phyloP scores from a whole-genome alignment of 2,888 invertebrate genomes.

The Alentia gelatinosa region DNA sequence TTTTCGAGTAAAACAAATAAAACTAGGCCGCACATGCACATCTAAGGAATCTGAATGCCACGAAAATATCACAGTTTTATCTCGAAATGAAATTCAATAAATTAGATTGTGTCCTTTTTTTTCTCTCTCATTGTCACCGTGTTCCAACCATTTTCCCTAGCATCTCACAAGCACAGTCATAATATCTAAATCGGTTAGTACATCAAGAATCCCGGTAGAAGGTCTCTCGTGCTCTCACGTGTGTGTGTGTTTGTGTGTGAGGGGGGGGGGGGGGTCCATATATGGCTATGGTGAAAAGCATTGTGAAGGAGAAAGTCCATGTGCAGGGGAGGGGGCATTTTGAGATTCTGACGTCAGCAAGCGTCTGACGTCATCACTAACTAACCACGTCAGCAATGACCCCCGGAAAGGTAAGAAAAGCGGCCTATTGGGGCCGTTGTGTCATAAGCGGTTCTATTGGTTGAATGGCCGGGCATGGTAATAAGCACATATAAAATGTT shows the following conservation, averaged over 20 bases:
- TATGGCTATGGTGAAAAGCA: neutral
- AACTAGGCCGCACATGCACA: neutral
- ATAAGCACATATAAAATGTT: neutral
- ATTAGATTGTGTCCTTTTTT: neutral
- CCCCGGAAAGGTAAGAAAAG: neutral
- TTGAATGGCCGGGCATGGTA: neutral
- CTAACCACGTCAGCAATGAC: neutral
- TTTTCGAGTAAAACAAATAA: neutral
- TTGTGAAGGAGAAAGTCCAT: slow-evolving; percentile 4
- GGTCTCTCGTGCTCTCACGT: too few species aligned
- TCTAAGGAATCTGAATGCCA: slow-evolving; percentile 17
- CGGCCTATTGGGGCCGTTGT: neutral
- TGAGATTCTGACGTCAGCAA: neutral
- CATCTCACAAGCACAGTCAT: neutral
- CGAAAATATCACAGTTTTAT: slow-evolving; percentile 21
- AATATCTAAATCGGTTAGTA: neutral
- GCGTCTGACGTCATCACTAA: neutral
- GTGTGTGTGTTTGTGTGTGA: too few species aligned
- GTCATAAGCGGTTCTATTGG: neutral
- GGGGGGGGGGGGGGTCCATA: too few species aligned
- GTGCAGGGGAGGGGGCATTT: neutral
- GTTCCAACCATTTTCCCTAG: neutral
- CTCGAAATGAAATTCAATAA: slow-evolving; percentile 6
- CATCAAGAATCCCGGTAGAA: neutral
- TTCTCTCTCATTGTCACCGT: neutral